Evolutionary conservation across 1,140 invertebrate genomes (phyloP).

Genomic region (Trachymyrmex septentrionalis): DNA sequence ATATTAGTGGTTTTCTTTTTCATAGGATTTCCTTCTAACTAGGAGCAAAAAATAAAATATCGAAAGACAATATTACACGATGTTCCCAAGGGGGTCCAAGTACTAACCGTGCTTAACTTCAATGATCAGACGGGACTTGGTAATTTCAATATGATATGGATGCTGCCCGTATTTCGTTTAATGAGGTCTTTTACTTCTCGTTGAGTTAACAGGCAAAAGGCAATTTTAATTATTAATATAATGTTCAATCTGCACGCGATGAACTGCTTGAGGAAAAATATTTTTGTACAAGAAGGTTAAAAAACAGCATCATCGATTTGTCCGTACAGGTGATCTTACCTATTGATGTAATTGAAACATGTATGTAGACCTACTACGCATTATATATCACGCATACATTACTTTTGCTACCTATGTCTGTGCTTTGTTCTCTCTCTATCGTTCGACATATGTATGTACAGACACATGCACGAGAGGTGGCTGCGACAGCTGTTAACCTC

Average conservation of each 20-base stretch:
- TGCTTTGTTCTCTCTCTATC: conserved; percentile 6
- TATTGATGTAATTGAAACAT: conserved; percentile 26
- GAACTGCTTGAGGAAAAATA: not conserved
- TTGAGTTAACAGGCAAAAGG: not conserved
- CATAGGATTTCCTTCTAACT: no score
- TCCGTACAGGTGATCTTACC: not conserved
- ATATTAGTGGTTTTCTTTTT: no score
- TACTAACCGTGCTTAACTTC: no score
- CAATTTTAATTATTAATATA: conserved; percentile 1
- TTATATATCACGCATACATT: not conserved
- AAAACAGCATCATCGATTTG: not conserved
- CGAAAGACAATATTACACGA: no score
- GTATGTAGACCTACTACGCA: not conserved
- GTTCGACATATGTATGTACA: conserved; percentile 15
- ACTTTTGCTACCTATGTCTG: not conserved
- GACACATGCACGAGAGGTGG: conserved; percentile 19
- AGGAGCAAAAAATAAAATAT: no score
- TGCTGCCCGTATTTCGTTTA: no score
- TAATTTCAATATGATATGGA: no score
- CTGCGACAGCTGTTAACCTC: conserved; percentile 46
- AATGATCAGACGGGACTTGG: no score
- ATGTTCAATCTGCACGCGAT: conserved; percentile 2
- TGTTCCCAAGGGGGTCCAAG: no score
- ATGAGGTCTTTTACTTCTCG: not conserved
- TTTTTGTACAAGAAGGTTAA: not conserved